Evolutionary conservation across 2,888 invertebrate species (phyloP), one percentile per base, ranked within the genome.

Genomic region (Lymantria monacha): DNA sequence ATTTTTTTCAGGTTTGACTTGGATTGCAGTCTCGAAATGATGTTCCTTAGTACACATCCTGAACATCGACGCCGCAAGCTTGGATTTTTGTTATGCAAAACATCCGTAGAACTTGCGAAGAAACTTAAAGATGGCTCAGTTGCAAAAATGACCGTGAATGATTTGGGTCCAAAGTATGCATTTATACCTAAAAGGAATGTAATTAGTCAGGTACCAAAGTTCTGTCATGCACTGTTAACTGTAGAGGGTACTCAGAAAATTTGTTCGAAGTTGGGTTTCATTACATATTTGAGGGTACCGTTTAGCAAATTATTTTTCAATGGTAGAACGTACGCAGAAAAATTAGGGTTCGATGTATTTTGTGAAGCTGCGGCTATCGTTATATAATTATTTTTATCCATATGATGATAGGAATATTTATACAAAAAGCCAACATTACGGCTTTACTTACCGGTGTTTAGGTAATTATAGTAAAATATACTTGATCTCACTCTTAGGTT

Each of bases 11-110:
- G 53, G 10, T 40, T 48, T 43, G 45, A 36, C 13, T 38, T 42
- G 10, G 45, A 55, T 13, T 51, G 46, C 66, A 80, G 93, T 1
- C 66, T 94, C 44, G 95, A 95, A 77, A 74, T 94, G 10, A 94
- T 94, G 94, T 95, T 94, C 60, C 63, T 95, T 36, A 93, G 85
- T 0, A 93, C 93, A 0, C 61, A 87, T 9, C 85, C 89, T 0
- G 83, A 90, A 38, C 92, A 92, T 59, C 83, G 91, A 47, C 11
- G n/a, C 9, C n/a, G n/a, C 3, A 13, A 7, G 11, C 42, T 42
- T n/a, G 42, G 42, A 2, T n/a, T 75, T 13, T 68, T 88, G n/a
- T 64, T 95, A 14, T 81, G 86, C 33, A 79, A 91, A 59, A 76
- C 83, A 2, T 92, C 93, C 0, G 76, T 94, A 44, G 86, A 92